A percentile compares a stretch with the other conserved stretches of the same genome.
Conservation (phyloP, 2,888 invertebrate genomes). For the Empis livida region DNA sequence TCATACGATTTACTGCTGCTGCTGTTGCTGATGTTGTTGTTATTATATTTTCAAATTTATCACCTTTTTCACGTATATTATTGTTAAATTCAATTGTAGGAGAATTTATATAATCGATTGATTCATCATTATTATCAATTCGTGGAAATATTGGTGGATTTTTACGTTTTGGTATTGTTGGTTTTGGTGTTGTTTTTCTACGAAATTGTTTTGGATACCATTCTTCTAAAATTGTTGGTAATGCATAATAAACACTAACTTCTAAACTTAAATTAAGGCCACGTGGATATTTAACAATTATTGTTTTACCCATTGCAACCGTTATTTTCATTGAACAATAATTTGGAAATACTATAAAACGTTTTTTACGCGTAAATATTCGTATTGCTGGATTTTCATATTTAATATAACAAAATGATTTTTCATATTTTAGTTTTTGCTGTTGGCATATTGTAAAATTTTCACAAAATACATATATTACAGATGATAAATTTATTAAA, state of each 20-base stretch:
- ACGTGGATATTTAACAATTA: slow-evolving; percentile 21
- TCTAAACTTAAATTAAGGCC: slow-evolving; percentile 22
- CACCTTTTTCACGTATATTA: background rate
- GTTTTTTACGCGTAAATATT: slow-evolving; percentile 24
- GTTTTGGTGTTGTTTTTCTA: slow-evolving; percentile 18
- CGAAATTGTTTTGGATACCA: slow-evolving; percentile 26
- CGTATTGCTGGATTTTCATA: slow-evolving; percentile 15
- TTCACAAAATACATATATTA: no score
- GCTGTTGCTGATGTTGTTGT: background rate
- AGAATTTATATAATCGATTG: background rate
- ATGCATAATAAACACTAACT: slow-evolving; percentile 25
- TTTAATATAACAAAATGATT: no score
- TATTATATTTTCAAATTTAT: background rate
- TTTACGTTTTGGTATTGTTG: slow-evolving; percentile 3
- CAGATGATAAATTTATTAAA: no score
- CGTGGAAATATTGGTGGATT: background rate
- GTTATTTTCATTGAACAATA: slow-evolving; percentile 27
- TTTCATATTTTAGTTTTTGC: no score
- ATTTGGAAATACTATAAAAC: slow-evolving; percentile 26
- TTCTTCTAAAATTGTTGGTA: slow-evolving; percentile 22
- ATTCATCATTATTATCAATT: background rate
- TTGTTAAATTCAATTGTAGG: background rate
- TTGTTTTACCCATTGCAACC: slow-evolving; percentile 19
- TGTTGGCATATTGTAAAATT: no score
- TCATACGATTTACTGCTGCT: background rate